A percentile compares a stretch with the other conserved stretches of the same genome.
phyloP scores from a whole-genome alignment of 2,113 vertebrate genomes.

The Cynoglossus semilaevis region DNA sequence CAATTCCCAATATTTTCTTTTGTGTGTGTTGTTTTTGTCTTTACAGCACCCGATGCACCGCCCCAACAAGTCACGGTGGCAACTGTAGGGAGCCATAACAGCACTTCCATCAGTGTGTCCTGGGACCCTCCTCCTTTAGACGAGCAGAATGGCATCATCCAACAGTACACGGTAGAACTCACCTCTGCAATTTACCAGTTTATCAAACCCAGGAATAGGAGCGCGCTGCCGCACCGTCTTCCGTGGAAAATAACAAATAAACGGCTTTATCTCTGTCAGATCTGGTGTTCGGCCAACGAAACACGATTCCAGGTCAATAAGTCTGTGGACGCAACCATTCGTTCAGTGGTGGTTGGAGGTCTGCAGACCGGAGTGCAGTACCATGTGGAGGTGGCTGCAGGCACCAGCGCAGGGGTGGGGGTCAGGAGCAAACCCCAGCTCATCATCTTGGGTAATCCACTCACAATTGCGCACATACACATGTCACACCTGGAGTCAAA shows the following conservation, averaged over 20 bases:
- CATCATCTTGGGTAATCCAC: conserved; percentile 88
- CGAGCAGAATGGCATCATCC: conserved; percentile 96
- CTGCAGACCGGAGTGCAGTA: conserved; percentile 90
- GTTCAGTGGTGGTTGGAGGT: conserved; percentile 88
- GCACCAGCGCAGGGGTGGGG: conserved; percentile 90
- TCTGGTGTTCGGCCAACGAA: conserved; percentile 95
- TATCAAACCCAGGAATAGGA: conserved; percentile 25
- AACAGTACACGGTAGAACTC: conserved; percentile 91
- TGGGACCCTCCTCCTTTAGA: conserved; percentile 95
- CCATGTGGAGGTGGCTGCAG: conserved; percentile 89
- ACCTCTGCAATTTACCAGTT: not conserved
- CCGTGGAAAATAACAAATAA: conserved; percentile 33
- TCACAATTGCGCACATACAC: conserved; percentile 28
- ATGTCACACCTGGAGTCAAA: conserved; percentile 43
- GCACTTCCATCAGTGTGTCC: conserved; percentile 96
- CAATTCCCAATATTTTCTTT: too few species aligned
- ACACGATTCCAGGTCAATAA: conserved; percentile 93
- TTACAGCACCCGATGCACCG: conserved; percentile 91
- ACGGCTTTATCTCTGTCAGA: conserved; percentile 74
- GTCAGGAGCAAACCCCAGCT: conserved; percentile 90
- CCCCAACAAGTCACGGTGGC: conserved; percentile 95
- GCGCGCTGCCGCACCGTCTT: conserved; percentile 5
- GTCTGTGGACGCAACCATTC: conserved; percentile 90
- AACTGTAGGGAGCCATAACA: conserved; percentile 92
- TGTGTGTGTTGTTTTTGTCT: conserved; percentile 58